These are phyloP conservation scores for Hemiscyllium ocellatum DNA, from an alignment of 2,113 vertebrate species.

Conservation along the genomic window DNA sequence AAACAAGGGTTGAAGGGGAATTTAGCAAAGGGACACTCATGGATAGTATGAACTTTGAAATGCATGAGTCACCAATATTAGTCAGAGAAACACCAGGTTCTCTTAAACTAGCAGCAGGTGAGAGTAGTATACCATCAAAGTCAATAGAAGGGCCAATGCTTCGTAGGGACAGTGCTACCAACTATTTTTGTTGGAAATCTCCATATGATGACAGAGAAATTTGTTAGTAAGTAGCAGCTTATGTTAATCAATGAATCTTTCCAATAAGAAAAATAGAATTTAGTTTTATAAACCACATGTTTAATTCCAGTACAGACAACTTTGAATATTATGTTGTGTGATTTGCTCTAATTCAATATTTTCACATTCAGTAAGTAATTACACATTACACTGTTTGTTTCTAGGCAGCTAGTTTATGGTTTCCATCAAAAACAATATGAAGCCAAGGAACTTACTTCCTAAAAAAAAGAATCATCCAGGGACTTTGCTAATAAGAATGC, in stretches of 20 bases:
- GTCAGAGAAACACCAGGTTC: too few relatives aligned
- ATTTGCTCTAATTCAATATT: not conserved
- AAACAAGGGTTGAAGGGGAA: not conserved
- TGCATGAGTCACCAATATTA: not conserved
- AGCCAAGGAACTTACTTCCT: not conserved
- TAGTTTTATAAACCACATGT: not conserved
- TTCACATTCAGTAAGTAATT: not conserved
- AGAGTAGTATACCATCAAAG: not conserved
- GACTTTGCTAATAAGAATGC: not conserved
- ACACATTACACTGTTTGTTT: not conserved
- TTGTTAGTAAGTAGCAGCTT: slow-evolving; percentile 20
- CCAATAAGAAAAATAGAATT: not conserved
- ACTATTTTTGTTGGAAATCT: slow-evolving; percentile 17
- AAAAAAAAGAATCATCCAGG: not conserved
- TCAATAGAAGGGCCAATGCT: not conserved
- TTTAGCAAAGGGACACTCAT: not conserved
- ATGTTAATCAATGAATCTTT: not conserved
- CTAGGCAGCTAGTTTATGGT: not conserved
- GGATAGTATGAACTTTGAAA: not conserved
- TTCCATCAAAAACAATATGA: not conserved
- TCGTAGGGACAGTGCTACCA: not conserved
- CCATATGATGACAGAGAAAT: slow-evolving; percentile 12
- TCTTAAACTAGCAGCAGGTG: not conserved
- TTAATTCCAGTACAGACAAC: not conserved
- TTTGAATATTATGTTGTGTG: not conserved